Evolutionary conservation across 2,797 vertebrate species (phyloP).

Genomic region (Anas bernieri): DNA sequence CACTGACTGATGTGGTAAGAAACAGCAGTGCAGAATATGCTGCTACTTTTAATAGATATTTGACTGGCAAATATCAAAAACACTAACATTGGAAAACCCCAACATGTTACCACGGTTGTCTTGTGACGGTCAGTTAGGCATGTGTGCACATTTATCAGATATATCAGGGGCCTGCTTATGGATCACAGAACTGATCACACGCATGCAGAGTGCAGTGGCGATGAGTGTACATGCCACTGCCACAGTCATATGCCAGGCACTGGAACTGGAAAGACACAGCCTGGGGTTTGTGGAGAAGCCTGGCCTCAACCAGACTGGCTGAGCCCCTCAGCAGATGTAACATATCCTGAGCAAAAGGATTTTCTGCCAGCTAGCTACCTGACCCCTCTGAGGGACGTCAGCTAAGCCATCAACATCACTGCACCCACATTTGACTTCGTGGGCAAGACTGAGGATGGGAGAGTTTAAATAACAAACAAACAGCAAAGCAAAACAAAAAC

Average conservation of each 20-base stretch:
- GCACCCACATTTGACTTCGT: neutral
- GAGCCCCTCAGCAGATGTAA: neutral
- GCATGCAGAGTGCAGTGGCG: accelerated
- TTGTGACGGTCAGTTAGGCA: neutral
- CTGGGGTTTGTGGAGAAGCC: neutral
- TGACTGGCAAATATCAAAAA: neutral
- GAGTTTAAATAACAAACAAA: neutral
- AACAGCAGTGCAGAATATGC: neutral
- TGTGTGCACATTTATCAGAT: neutral
- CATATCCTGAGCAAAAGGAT: neutral
- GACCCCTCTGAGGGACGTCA: neutral
- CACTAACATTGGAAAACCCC: neutral
- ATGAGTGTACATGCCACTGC: neutral
- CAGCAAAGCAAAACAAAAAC: neutral
- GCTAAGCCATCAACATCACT: neutral
- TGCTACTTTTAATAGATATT: neutral
- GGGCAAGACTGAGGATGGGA: neutral
- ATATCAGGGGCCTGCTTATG: neutral
- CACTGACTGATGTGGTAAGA: neutral
- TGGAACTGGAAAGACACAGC: neutral
- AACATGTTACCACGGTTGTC: neutral
- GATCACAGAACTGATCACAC: accelerated
- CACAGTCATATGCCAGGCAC: accelerated
- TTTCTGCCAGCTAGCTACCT: neutral
- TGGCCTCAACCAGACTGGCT: neutral